These are phyloP conservation scores for Lepidochrysops patricia DNA, from an alignment of 2,888 invertebrate species.

Conservation along the genomic window DNA sequence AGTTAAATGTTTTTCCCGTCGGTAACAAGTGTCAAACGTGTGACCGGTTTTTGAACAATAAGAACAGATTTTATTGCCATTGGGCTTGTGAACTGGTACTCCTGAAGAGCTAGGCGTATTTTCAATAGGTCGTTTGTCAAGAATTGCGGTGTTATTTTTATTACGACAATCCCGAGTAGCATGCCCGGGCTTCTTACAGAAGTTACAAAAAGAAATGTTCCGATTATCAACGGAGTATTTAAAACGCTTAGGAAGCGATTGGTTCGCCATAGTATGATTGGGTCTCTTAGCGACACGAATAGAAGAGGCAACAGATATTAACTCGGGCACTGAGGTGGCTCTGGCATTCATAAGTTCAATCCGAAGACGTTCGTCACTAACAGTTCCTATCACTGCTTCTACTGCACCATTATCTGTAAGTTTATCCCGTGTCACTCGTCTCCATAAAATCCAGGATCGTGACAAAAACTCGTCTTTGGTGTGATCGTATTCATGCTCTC, in stretches of 20 bases:
- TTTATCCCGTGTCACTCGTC: conserved; percentile 28
- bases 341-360: conserved; percentile 28
- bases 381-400: conserved; percentile 30
- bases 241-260: not conserved
- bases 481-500: conserved; percentile 27
- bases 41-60: conserved; percentile 26
- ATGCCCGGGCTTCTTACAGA: conserved; percentile 5
- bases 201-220: not conserved
- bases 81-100: not conserved
- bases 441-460: conserved; percentile 29
- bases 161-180: not conserved
- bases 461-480: conserved; percentile 29
- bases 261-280: not conserved
- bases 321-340: conserved; percentile 16
- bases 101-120: not conserved
- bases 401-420: conserved; percentile 25
- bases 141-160: not conserved
- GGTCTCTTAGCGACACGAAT: conserved; percentile 15
- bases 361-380: conserved; percentile 27
- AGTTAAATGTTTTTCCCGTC: conserved; percentile 22
- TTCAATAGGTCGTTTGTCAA: too few species aligned
- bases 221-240: not conserved
- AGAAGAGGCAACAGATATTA: conserved; percentile 28
- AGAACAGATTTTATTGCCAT: conserved; percentile 14
- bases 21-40: conserved; percentile 26